Percentiles rank a stretch among this genome's conserved stretches.
phyloP scores from a whole-genome alignment of 2,797 vertebrate species.

The Xiphorhynchus erythropygius region DNA sequence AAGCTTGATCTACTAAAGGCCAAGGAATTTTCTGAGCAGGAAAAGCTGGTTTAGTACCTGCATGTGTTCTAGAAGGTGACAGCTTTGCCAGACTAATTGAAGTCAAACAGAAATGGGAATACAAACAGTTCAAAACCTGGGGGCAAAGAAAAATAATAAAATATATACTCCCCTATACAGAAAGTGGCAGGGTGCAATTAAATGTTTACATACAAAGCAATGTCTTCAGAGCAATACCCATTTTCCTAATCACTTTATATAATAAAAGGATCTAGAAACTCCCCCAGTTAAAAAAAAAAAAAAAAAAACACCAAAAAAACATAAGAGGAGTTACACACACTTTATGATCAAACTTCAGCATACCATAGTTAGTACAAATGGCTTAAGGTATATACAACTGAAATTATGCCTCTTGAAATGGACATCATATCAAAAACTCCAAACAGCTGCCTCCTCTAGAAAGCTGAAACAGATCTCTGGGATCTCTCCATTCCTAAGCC shows the following conservation, averaged over 20 bases:
- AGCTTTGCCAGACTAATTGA: neutral
- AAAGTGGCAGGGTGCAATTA: conserved; percentile 60
- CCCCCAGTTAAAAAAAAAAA: neutral
- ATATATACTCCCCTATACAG: conserved; percentile 45
- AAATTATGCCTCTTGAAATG: neutral
- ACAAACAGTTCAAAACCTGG: conserved; percentile 25
- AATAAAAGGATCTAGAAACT: conserved; percentile 39
- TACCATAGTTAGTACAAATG: neutral
- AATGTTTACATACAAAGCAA: conserved; percentile 48
- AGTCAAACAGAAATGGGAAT: conserved; percentile 25
- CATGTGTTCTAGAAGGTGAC: neutral
- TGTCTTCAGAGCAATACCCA: conserved; percentile 14
- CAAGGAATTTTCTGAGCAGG: neutral
- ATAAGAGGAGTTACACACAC: neutral
- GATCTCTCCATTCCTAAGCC: neutral
- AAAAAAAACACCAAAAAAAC: neutral
- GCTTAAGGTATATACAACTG: conserved; percentile 51
- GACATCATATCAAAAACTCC: neutral
- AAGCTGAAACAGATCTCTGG: neutral
- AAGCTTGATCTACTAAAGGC: neutral
- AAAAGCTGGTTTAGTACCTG: conserved; percentile 17
- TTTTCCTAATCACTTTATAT: conserved; percentile 44
- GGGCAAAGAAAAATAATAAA: neutral
- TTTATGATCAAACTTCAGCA: conserved; percentile 38
- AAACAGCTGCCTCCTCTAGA: neutral